Conservation (phyloP, 2,797 vertebrate species). For the Garrulus glandarius region DNA sequence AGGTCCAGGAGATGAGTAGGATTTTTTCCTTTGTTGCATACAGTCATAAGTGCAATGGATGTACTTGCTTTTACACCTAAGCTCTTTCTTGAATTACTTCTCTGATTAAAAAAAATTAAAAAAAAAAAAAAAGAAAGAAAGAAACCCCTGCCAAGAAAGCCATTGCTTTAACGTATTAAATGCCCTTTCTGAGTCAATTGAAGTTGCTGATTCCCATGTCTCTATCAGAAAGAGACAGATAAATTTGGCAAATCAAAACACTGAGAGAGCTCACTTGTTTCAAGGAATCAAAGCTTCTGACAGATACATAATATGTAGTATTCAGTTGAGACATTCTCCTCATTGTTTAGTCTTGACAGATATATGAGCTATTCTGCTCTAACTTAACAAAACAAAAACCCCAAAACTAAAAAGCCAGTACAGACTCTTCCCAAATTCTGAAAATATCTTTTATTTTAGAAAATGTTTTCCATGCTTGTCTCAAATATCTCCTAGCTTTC, state of each 20-base stretch:
- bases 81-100: not conserved
- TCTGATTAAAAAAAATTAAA: not conserved
- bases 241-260: not conserved
- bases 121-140: not conserved
- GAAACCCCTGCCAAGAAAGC: not conserved
- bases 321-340: not conserved
- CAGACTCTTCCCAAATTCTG: not conserved
- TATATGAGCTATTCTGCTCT: not conserved
- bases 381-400: not conserved
- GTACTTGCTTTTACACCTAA: not conserved
- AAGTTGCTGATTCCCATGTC: not conserved
- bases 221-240: not conserved
- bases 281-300: constrained; percentile 10
- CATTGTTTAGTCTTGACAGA: not conserved
- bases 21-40: not conserved
- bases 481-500: not conserved
- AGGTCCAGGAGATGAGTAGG: not conserved
- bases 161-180: not conserved
- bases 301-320: not conserved
- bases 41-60: not conserved
- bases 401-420: fast-evolving
- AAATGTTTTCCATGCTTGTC: not conserved
- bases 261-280: not conserved
- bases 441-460: not conserved
- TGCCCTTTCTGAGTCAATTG: not conserved